These are phyloP conservation scores for Geotrupes spiniger DNA, from an alignment of 2,888 invertebrate genomes.

Conservation along the genomic window DNA sequence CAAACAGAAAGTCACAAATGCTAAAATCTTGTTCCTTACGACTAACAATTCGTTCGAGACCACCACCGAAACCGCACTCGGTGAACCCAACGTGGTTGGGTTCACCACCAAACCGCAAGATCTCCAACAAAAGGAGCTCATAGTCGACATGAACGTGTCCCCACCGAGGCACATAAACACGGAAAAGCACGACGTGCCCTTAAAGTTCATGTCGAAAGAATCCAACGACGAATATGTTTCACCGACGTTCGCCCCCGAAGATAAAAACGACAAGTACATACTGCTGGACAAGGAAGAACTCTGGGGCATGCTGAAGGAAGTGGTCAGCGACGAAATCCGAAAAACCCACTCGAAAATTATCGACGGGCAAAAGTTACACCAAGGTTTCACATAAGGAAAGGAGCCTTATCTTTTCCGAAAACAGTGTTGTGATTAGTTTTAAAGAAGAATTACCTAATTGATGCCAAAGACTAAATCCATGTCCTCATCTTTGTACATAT, in stretches of 20 bases:
- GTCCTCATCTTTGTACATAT: not conserved
- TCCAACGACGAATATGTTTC: slow-evolving; percentile 27
- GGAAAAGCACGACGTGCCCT: slow-evolving; percentile 32
- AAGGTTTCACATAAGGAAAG: slow-evolving; percentile 6
- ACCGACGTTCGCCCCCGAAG: slow-evolving; percentile 39
- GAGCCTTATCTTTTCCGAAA: slow-evolving; percentile 5
- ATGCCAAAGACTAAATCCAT: slow-evolving; percentile 7
- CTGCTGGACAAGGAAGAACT: slow-evolving; percentile 60
- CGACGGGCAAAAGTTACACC: slow-evolving; percentile 4
- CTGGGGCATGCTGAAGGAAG: slow-evolving; percentile 63
- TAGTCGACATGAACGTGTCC: slow-evolving; percentile 26
- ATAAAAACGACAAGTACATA: slow-evolving; percentile 55
- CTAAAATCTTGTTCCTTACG: too few relatives aligned
- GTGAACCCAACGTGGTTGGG: not conserved
- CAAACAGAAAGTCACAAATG: slow-evolving; percentile 9
- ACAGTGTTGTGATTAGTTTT: slow-evolving; percentile 28
- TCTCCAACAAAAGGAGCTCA: slow-evolving; percentile 26
- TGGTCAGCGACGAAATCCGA: slow-evolving; percentile 41
- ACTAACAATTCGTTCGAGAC: not conserved
- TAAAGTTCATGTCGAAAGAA: slow-evolving; percentile 29
- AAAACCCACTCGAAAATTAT: slow-evolving; percentile 14
- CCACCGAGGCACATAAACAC: slow-evolving; percentile 39
- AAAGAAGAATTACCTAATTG: slow-evolving; percentile 13
- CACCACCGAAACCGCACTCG: not conserved
- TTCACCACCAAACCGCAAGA: not conserved